Conservation (phyloP, 2,888 invertebrate species). For the Acronicta leporina region DNA sequence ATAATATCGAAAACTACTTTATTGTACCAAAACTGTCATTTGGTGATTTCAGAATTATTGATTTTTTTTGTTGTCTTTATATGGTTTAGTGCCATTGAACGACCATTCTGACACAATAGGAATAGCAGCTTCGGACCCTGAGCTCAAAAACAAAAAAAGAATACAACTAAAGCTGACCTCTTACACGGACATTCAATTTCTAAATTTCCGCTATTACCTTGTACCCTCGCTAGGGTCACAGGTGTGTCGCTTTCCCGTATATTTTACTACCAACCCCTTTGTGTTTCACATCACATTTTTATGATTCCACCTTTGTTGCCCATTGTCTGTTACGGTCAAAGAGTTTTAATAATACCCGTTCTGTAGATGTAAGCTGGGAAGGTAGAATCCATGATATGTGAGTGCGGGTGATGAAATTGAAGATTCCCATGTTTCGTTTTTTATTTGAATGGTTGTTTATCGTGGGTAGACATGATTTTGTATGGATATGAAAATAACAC, state of each 20-base stretch:
- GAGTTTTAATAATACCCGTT: slow-evolving; percentile 65
- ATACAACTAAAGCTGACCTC: slow-evolving; percentile 18
- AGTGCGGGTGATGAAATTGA: slow-evolving; percentile 25
- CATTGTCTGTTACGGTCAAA: slow-evolving; percentile 63
- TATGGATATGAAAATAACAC: neutral
- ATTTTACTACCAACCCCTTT: slow-evolving; percentile 55
- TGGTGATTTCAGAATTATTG: too few species aligned
- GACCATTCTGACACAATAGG: too few species aligned
- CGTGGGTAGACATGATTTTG: neutral
- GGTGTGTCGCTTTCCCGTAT: slow-evolving; percentile 53
- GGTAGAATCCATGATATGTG: slow-evolving; percentile 38
- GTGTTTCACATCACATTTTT: slow-evolving; percentile 61
- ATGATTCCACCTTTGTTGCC: slow-evolving; percentile 62
- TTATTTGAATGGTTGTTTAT: neutral
- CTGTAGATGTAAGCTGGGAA: slow-evolving; percentile 22
- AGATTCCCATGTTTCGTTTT: slow-evolving; percentile 10
- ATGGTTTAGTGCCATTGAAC: too few species aligned
- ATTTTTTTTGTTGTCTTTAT: too few species aligned
- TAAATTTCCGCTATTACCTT: slow-evolving; percentile 49
- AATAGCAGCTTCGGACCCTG: neutral
- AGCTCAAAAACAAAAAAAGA: slow-evolving; percentile 18
- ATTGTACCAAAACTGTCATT: too few species aligned
- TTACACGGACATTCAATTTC: slow-evolving; percentile 38
- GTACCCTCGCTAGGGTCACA: slow-evolving; percentile 54
- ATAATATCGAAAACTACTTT: too few species aligned